Conservation (phyloP, 2,888 invertebrate species). For the Troides aeacus region DNA sequence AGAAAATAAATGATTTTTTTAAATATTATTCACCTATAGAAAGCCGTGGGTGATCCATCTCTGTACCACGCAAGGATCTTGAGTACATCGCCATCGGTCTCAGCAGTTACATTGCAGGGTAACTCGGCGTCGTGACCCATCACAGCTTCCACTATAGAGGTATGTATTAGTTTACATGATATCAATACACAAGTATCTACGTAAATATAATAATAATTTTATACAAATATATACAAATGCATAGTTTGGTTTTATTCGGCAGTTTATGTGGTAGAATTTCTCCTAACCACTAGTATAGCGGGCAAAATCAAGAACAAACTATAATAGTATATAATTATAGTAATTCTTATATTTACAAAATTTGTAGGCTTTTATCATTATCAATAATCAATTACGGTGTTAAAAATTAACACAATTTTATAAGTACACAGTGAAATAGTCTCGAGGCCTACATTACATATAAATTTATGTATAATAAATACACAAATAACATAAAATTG, state of each 20-base stretch:
- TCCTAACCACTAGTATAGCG: neutral
- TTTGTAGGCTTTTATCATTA: neutral
- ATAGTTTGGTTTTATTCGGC: neutral
- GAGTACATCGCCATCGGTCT: constrained; percentile 57
- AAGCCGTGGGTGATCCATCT: constrained; percentile 59
- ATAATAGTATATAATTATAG: neutral
- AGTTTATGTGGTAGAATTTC: neutral
- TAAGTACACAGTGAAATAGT: no score
- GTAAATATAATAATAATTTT: no score
- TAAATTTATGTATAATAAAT: no score
- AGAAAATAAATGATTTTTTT: neutral
- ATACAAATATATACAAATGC: no score
- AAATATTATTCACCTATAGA: constrained; percentile 61
- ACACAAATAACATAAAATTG: no score
- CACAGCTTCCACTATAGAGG: constrained; percentile 58
- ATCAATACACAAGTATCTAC: no score
- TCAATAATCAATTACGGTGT: neutral
- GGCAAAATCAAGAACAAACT: neutral
- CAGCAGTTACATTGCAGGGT: constrained; percentile 65
- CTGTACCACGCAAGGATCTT: constrained; percentile 69
- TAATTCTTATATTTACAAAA: neutral
- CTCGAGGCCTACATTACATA: no score
- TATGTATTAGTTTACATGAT: neutral
- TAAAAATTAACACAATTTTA: no score
- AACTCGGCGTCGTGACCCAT: constrained; percentile 62